phyloP scores from a whole-genome alignment of 2,797 vertebrate species.

The Phrynocephalus forsythii region DNA sequence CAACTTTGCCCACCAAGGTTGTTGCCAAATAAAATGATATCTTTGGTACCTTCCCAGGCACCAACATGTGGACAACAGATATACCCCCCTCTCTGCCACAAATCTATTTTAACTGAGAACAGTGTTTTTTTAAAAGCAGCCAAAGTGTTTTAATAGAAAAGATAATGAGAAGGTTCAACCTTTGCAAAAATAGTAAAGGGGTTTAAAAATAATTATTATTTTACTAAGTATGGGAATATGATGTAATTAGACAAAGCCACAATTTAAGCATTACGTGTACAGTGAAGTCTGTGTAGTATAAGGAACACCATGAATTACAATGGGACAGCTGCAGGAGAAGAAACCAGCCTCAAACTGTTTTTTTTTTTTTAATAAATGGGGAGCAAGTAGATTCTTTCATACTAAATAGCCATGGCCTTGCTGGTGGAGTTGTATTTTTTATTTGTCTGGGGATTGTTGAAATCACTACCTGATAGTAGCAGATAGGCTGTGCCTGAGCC shows the following conservation, averaged over 20 bases:
- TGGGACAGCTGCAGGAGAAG: constrained; percentile 70
- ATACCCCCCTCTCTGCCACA: constrained; percentile 61
- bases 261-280: constrained; percentile 72
- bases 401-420: constrained; percentile 70
- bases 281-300: constrained; percentile 77
- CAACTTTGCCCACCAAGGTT: constrained; percentile 75
- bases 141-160: constrained; percentile 62
- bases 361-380: constrained; percentile 83
- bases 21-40: constrained; percentile 83
- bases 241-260: constrained; percentile 67
- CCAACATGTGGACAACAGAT: constrained; percentile 82
- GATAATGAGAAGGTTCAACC: constrained; percentile 71
- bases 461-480: too few relatives aligned
- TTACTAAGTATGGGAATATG: constrained; percentile 49
- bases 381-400: constrained; percentile 83
- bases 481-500: too few relatives aligned
- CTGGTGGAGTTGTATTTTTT: too few relatives aligned
- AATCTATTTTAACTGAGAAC: constrained; percentile 74
- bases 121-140: constrained; percentile 60
- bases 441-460: too few relatives aligned
- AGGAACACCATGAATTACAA: constrained; percentile 82
- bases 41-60: constrained; percentile 81
- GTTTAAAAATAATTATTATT: neutral
- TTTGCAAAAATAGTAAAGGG: constrained; percentile 67
- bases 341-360: constrained; percentile 82